Evolutionary conservation across 2,797 vertebrate genomes (phyloP), one percentile per base, ranked within the genome.

Genomic region (Syngnathus acus): DNA sequence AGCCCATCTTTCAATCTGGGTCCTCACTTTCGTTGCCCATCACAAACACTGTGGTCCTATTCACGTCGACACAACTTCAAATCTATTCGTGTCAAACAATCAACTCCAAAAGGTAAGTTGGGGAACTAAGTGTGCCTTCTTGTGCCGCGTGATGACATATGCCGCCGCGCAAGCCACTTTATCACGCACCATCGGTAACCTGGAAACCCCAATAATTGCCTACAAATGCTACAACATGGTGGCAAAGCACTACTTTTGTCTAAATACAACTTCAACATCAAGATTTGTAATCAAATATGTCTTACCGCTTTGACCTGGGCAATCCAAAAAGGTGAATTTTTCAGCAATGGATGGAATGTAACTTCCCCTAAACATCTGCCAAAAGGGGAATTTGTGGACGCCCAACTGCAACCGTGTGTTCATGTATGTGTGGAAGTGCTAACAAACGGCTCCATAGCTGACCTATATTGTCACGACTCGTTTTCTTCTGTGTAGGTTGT

Each of bases 1-100:
- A 76, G 62, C 32, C 48, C 13, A 26, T 43, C 59, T 79, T 19
- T 72, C 65, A 67, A 65, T 65, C 76, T 68, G 39, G 42, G 40
- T 72, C 60, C 66, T 7, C 11, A 38, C 9, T 43, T 43, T 8
- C 3, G 10, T 26, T 4, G 53, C 5, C 48, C 3, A 10, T 51
- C 17, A 21, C 48, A 51, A 51, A 51, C 48, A 21, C 10, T 26
- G 21, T 23, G 11, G 53, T 54, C 53, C 23, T 23, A 54, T 54
- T 54, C 21, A 54, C 26, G 51, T 54, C 23, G 21, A 53, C 9
- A 26, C 8, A n/a, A 11, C 8, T 11, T 53, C 53, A 6, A 13
- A 11, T 23, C 11, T 23, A 55, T 1, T 37, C 2, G 8, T 57
- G 26, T 37, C 16, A 38, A 57, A 57, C 26, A 57, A 57, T 37